Base-by-base conservation (phyloP, 2,888 invertebrate species). In the Micropterix aruncella region DNA sequence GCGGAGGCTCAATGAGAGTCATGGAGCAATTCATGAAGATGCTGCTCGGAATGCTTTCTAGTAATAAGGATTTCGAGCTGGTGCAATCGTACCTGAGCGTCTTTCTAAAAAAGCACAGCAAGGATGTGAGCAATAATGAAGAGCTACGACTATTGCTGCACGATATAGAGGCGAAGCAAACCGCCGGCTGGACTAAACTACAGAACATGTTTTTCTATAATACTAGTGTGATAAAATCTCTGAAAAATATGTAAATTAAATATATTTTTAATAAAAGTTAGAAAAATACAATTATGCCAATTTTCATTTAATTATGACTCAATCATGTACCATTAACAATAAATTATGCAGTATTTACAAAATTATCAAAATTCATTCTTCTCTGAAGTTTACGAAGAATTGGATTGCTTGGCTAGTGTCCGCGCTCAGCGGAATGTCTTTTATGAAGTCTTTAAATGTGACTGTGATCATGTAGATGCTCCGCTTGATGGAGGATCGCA, bases 1-100 rank as follows among this genome's bases (percentile, higher is more conserved):
- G 72, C 1, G 86, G 83, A 3, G 89, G 85, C 0, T 80, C 83
- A 0, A 56, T 75, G 3, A 66, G 74, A 18, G 68, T 89, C 1
- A 77, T 95, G 79, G 60, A 77, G 19, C 79, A 84, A 52, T 95
- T 93, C 65, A 63, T 95, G 44, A 73, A 77, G 53, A 77, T 88
- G 64, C 62, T 94, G 16, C 68, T 75, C 45, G 66, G 66, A 45
- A 80, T 85, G 70, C 69, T 96, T 36, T 69, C 74, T 51, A 80
- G 78, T 2, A 88, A 87, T 55, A 75, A 61, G 48, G 79, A 94
- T 65, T 96, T 92, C 63, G 96, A 97, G 67, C 65, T 95, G 44
- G 81, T 83, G 0, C 90, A 95, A 59, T 82, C 94, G 0, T 96
- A 94, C 64, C 72, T 96, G 47, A 82, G 83, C 40, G 71, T 93